These are phyloP conservation scores for Axea sp. DNA, from an alignment of 2,888 invertebrate species.

Conservation along the genomic window DNA sequence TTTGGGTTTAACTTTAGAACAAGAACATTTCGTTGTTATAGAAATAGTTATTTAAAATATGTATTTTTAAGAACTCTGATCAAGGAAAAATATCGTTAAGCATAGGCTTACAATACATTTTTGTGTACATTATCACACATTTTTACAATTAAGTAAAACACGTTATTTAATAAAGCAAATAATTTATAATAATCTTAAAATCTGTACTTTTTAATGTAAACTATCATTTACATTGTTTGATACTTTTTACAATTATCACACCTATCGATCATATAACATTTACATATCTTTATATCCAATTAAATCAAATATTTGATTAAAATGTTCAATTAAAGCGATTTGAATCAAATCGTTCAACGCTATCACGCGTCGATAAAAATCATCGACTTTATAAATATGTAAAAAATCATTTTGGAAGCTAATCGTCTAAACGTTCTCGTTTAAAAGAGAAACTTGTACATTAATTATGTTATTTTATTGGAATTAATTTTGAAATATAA, in stretches of 20 bases:
- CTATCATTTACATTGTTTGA: slow-evolving; percentile 2
- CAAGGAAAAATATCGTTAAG: too few species aligned
- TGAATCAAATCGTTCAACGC: background rate
- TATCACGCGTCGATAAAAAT: slow-evolving; percentile 1
- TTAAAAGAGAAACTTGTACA: slow-evolving; percentile 5
- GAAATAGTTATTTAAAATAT: too few species aligned
- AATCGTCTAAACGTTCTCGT: background rate
- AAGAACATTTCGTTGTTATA: too few species aligned
- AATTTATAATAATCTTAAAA: slow-evolving; percentile 12
- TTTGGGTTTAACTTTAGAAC: too few species aligned
- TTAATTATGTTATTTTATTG: background rate
- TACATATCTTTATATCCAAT: slow-evolving; percentile 6
- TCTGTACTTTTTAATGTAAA: slow-evolving; percentile 6
- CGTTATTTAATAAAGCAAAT: background rate
- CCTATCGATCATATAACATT: background rate
- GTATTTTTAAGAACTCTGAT: too few species aligned
- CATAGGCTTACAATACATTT: slow-evolving; percentile 10
- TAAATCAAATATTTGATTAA: too few species aligned
- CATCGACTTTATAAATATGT: slow-evolving; percentile 26
- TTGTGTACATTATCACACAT: slow-evolving; percentile 12
- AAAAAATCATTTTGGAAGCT: slow-evolving; percentile 8
- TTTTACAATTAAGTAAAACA: slow-evolving; percentile 3
- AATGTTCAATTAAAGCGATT: too few species aligned
- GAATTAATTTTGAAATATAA: background rate
- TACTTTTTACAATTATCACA: slow-evolving; percentile 3